A percentile compares a stretch with the other conserved stretches of the same genome.
Evolutionary conservation across 1,140 invertebrate genomes (phyloP).

Genomic region (Mycetomoellerius zeteki): DNA sequence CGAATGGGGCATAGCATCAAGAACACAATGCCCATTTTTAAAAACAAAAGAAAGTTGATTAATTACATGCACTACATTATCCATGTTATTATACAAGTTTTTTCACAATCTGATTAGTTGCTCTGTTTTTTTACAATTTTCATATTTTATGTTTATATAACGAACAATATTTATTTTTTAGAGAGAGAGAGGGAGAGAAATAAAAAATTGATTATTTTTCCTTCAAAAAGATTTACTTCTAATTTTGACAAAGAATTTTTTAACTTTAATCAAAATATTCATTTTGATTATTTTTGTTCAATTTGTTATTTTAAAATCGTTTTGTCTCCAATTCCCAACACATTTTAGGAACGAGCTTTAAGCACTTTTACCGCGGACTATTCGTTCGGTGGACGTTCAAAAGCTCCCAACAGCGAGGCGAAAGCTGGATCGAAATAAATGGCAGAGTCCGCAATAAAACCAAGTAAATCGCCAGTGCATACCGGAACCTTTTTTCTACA

Average conservation of each 20-base stretch:
- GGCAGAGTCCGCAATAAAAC: conserved; percentile 55
- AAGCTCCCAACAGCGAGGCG: conserved; percentile 62
- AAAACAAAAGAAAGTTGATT: conserved; percentile 29
- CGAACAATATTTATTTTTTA: neutral
- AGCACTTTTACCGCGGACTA: conserved; percentile 64
- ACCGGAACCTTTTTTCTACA: conserved; percentile 47
- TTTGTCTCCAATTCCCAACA: conserved; percentile 25
- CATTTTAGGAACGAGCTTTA: conserved; percentile 57
- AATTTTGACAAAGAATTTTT: neutral
- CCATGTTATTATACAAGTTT: conserved; percentile 1
- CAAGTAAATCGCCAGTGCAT: conserved; percentile 44
- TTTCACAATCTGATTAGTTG: neutral
- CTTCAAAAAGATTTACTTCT: neutral
- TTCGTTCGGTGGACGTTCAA: conserved; percentile 65
- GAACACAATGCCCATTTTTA: conserved; percentile 23
- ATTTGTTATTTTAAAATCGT: conserved; percentile 38
- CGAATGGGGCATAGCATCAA: neutral
- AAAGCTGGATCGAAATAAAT: conserved; percentile 73
- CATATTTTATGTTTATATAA: neutral
- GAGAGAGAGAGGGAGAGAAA: neutral
- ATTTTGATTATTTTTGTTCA: neutral
- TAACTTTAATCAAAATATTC: conserved; percentile 2
- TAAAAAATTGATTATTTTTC: neutral
- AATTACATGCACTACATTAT: conserved; percentile 25
- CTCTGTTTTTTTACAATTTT: neutral